A percentile compares a stretch with the other conserved stretches of the same genome.
These are phyloP conservation scores for Paraescarpia echinospica DNA, from an alignment of 1,140 invertebrate genomes.

Conservation along the genomic window DNA sequence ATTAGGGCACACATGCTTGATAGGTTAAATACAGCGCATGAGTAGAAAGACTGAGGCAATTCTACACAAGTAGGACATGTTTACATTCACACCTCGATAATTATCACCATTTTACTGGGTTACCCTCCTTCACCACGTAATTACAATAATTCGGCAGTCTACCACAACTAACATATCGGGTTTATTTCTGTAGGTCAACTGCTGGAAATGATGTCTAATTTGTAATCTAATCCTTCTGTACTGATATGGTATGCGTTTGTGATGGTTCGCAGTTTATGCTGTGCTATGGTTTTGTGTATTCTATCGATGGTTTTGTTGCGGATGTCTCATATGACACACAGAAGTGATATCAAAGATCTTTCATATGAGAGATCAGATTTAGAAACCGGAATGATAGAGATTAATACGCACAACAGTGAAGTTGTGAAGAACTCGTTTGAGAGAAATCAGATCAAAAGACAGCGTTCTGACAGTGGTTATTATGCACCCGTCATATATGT, in stretches of 20 bases:
- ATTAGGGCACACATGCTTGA: no score
- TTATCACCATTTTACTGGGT: background rate
- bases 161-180: background rate
- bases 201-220: background rate
- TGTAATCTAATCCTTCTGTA: background rate
- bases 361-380: background rate
- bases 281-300: background rate
- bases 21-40: no score
- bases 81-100: background rate
- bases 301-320: background rate
- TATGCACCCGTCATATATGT: background rate
- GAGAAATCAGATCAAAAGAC: background rate
- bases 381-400: background rate
- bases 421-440: background rate
- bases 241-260: background rate
- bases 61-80: background rate
- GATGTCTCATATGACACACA: background rate
- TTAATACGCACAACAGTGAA: background rate
- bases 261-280: background rate
- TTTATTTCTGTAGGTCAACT: background rate
- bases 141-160: background rate
- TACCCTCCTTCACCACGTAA: background rate
- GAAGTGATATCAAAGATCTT: background rate
- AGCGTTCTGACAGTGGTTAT: background rate
- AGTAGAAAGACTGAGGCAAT: background rate